Base-by-base conservation (phyloP, 2,113 vertebrate species). In the Leucopsar rothschildi region DNA sequence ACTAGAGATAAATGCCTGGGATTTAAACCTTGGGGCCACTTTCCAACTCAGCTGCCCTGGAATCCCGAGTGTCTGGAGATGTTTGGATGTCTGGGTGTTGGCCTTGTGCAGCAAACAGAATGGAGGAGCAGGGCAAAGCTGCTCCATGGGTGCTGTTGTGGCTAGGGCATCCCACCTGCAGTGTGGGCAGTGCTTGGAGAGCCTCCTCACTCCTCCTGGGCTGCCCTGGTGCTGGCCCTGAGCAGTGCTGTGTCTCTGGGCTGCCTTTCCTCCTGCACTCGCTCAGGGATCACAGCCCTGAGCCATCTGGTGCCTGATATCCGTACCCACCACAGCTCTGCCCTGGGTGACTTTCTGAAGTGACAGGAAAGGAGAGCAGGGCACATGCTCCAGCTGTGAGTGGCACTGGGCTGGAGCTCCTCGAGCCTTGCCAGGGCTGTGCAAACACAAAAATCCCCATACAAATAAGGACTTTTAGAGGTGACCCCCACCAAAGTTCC, bases 61-160 rank as follows among this genome's bases (percentile, higher is more conserved):
- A 64, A 6, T 18, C 15, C 35, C 0, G 2, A 3, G 4, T 20
- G 13, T 28, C 28, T n/a, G 40, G 24, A 37, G 11, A 5, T 28
- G 15, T 71, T 73, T 53, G 55, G 42, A 35, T 28, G 4, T n/a
- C 55, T 55, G 22, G 40, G 19, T 6, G 1, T 24, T 1, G 0
- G 33, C 37, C 29, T 47, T 22, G 31, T 29, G 68, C 28, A 77
- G 31, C 15, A 72, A 78, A 76, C 9, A 37, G 63, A n/a, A 47
- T 10, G 18, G 25, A 7, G 12, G 29, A 86, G 31, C 0, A 11
- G 31, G 22, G 35, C 3, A 5, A 69, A 82, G 75, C 35, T 33
- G 31, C 31, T 35, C 7, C 1, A 0, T 13, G 68, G 28, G 15
- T 28, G 50, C 59, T 65, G 29, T 8, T 42, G 55, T 60, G 55